A percentile compares a stretch with the other conserved stretches of the same genome.
Conservation (phyloP, 2,797 vertebrate genomes). For the Cheracebus regulus region DNA sequence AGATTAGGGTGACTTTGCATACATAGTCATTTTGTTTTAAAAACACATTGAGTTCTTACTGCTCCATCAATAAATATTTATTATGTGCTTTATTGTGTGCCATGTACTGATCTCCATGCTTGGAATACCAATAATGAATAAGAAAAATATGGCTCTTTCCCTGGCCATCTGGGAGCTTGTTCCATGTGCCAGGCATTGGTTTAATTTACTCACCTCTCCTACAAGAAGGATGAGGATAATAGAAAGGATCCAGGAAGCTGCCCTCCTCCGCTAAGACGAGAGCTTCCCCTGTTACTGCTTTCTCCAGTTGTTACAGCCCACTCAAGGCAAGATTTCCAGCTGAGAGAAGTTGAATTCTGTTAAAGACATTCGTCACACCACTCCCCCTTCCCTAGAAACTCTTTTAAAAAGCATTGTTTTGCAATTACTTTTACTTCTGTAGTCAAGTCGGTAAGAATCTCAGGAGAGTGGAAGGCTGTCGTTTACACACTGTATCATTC, state of each 20-base stretch:
- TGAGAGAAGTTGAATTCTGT: not conserved
- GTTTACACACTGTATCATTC: not conserved
- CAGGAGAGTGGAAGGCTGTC: not conserved
- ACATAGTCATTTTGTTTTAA: slow-evolving; percentile 18
- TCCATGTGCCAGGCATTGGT: not conserved
- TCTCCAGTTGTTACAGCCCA: not conserved
- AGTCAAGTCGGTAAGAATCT: not conserved
- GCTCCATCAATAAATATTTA: slow-evolving; percentile 12
- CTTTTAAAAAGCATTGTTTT: not conserved
- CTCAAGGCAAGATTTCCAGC: not conserved
- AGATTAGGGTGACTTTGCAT: not conserved
- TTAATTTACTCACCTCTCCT: not conserved
- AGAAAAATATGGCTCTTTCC: not conserved
- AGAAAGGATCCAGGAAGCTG: not conserved
- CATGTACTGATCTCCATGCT: not conserved
- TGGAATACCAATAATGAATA: not conserved
- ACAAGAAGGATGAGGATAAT: not conserved
- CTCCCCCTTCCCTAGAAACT: not conserved
- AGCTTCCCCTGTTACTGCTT: not conserved
- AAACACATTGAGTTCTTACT: not conserved
- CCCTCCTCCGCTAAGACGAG: not conserved
- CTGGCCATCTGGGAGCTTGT: not conserved
- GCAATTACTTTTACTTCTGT: not conserved
- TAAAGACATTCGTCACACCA: not conserved
- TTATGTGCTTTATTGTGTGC: not conserved